Conservation (phyloP, 2,113 vertebrate species). For the Odocoileus virginianus region DNA sequence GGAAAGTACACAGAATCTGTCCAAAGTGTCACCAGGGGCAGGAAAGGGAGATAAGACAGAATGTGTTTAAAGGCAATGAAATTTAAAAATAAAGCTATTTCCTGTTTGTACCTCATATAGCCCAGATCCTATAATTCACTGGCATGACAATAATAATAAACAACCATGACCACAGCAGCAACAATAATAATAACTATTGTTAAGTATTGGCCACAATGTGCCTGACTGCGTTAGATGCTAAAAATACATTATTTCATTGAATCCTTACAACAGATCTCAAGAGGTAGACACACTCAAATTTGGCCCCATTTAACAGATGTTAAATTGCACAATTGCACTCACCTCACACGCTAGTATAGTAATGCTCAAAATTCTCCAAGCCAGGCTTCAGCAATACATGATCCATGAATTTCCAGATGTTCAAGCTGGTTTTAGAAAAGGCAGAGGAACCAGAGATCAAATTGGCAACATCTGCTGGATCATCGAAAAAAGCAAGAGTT, state of each 20-base stretch:
- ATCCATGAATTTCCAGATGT: too few relatives aligned
- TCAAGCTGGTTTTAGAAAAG: too few relatives aligned
- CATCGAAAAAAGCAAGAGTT: too few relatives aligned
- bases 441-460: too few relatives aligned
- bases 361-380: too few relatives aligned
- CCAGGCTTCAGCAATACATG: too few relatives aligned
- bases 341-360: too few relatives aligned
- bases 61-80: neutral
- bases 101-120: neutral
- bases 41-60: neutral
- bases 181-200: neutral
- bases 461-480: too few relatives aligned
- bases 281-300: neutral
- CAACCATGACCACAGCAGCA: neutral
- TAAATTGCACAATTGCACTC: neutral
- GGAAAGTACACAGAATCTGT: neutral
- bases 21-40: neutral
- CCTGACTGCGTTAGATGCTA: neutral
- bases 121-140: neutral
- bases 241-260: neutral
- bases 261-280: neutral
- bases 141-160: neutral
- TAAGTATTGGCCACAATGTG: neutral
- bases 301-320: neutral
- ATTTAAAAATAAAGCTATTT: conserved; percentile 33